phyloP scores from a whole-genome alignment of 2,113 vertebrate genomes.

The Gavialis gangeticus region DNA sequence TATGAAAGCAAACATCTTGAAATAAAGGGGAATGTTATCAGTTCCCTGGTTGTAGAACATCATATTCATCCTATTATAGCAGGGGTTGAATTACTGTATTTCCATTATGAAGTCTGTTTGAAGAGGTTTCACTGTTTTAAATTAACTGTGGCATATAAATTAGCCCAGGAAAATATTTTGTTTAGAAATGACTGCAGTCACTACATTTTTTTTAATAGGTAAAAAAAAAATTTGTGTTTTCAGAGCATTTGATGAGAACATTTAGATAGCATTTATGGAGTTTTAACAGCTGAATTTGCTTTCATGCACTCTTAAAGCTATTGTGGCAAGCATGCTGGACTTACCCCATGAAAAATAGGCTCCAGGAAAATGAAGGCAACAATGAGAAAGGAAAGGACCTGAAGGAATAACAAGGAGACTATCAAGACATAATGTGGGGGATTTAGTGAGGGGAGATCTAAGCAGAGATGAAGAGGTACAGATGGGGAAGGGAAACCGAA shows the following conservation, averaged over 20 bases:
- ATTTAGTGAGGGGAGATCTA: no score
- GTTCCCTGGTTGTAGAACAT: neutral
- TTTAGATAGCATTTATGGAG: neutral
- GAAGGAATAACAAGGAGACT: neutral
- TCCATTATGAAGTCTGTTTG: neutral
- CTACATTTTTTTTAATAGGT: no score
- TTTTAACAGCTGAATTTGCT: neutral
- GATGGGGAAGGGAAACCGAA: neutral
- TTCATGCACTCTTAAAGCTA: neutral
- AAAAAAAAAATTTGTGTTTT: neutral
- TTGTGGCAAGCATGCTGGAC: neutral
- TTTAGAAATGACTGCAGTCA: no score
- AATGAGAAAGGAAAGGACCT: neutral
- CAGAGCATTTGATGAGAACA: neutral
- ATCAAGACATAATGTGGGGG: no score
- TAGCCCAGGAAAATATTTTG: neutral
- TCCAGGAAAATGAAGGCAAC: neutral
- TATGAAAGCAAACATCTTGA: constrained; percentile 4
- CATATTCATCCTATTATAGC: neutral
- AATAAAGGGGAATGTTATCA: neutral
- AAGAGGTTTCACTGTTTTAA: neutral
- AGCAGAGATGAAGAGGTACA: no score
- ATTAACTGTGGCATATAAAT: neutral
- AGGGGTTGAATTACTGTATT: neutral
- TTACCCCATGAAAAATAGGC: neutral